Percentiles rank a stretch among this genome's conserved stretches.
These are phyloP conservation scores for Tiphia femorata DNA, from an alignment of 2,888 invertebrate species.

Conservation along the genomic window DNA sequence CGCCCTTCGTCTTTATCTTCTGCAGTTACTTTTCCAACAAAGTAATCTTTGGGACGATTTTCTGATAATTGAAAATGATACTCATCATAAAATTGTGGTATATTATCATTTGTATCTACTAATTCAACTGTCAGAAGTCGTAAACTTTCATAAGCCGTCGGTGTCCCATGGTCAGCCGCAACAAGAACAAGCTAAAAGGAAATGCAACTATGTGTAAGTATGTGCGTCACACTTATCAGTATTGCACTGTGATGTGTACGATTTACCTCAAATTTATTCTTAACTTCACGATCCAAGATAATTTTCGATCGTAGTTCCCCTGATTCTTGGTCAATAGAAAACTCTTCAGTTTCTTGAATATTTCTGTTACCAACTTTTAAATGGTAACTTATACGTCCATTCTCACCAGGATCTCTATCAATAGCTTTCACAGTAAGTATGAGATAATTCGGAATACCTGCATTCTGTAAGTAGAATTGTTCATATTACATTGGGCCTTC, in stretches of 20 bases:
- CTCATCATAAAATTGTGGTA: slow-evolving; percentile 80
- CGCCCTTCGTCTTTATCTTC: slow-evolving; percentile 84
- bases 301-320: slow-evolving; percentile 87
- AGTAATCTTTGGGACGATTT: slow-evolving; percentile 71
- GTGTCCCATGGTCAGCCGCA: slow-evolving; percentile 86
- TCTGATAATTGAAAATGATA: slow-evolving; percentile 81
- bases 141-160: slow-evolving; percentile 83
- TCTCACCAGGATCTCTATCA: slow-evolving; percentile 86
- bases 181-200: slow-evolving; percentile 79
- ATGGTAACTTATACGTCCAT: slow-evolving; percentile 87
- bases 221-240: not conserved
- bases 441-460: slow-evolving; percentile 80
- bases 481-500: slow-evolving; percentile 1
- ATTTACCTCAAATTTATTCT: slow-evolving; percentile 75
- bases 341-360: slow-evolving; percentile 85
- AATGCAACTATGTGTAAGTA: slow-evolving; percentile 4
- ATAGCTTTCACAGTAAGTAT: slow-evolving; percentile 86
- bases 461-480: slow-evolving; percentile 72
- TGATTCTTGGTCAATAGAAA: slow-evolving; percentile 81
- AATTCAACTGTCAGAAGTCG: slow-evolving; percentile 81
- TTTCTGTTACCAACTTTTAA: slow-evolving; percentile 83
- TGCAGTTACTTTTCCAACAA: slow-evolving; percentile 78
- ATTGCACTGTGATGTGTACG: not conserved
- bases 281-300: slow-evolving; percentile 82
- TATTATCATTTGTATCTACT: slow-evolving; percentile 86